These are phyloP conservation scores for Eurypyga helias DNA, from an alignment of 2,113 vertebrate genomes.

Conservation along the genomic window DNA sequence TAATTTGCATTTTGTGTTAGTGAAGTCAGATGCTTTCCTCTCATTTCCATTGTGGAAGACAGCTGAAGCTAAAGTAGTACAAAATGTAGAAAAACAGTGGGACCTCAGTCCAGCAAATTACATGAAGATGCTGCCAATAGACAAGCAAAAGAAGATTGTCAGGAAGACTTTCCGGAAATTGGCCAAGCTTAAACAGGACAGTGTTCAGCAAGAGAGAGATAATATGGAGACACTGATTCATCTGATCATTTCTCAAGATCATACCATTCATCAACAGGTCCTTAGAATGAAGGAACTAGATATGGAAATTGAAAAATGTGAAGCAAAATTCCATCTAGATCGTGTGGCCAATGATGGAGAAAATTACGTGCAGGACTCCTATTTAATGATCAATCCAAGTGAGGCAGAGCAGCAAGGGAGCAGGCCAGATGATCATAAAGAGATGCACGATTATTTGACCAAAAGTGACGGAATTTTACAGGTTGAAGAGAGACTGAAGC, in stretches of 20 bases:
- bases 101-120: conserved; percentile 83
- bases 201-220: conserved; percentile 75
- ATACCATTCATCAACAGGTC: conserved; percentile 91
- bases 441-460: conserved; percentile 76
- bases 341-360: conserved; percentile 73
- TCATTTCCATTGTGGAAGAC: conserved; percentile 81
- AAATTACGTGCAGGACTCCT: conserved; percentile 77
- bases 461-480: conserved; percentile 80
- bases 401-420: conserved; percentile 52
- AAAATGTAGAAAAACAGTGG: conserved; percentile 78
- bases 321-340: conserved; percentile 75
- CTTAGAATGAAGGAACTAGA: conserved; percentile 88
- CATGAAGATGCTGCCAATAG: conserved; percentile 84
- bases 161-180: conserved; percentile 93
- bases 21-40: conserved; percentile 88
- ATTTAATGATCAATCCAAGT: conserved; percentile 48
- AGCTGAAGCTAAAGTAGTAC: conserved; percentile 79
- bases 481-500: conserved; percentile 82
- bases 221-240: conserved; percentile 88
- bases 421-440: conserved; percentile 50
- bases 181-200: conserved; percentile 88
- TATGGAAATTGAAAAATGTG: conserved; percentile 84
- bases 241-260: conserved; percentile 92
- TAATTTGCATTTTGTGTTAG: conserved; percentile 87
- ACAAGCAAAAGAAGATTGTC: conserved; percentile 92